Conservation (phyloP, 2,797 vertebrate species). For the Passerculus sandwichensis region DNA sequence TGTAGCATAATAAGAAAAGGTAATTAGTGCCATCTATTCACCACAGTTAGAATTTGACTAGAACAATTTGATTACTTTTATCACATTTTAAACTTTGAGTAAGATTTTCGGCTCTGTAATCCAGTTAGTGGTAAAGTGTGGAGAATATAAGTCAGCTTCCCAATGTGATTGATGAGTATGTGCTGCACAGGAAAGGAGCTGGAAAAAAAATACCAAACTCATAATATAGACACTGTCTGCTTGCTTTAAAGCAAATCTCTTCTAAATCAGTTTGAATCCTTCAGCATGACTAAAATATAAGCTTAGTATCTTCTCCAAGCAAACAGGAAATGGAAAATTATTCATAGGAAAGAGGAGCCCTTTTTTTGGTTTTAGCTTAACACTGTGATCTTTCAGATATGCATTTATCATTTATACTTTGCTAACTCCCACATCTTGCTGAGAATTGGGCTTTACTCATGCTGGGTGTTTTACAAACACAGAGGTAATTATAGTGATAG, state of each 20-base stretch:
- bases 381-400: neutral
- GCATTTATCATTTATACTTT: slow-evolving; percentile 42
- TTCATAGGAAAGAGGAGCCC: neutral
- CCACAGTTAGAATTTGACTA: slow-evolving; percentile 90
- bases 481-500: slow-evolving; percentile 8
- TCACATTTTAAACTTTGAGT: slow-evolving; percentile 97
- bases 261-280: slow-evolving; percentile 72
- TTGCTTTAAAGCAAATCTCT: slow-evolving; percentile 82
- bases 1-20: slow-evolving; percentile 91
- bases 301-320: neutral
- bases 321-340: slow-evolving; percentile 41
- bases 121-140: slow-evolving; percentile 85
- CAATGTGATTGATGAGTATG: slow-evolving; percentile 91
- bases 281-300: slow-evolving; percentile 55
- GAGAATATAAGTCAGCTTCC: slow-evolving; percentile 86
- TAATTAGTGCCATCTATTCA: slow-evolving; percentile 99
- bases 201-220: slow-evolving; percentile 79
- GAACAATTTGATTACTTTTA: slow-evolving; percentile 94
- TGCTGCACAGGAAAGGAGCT: slow-evolving; percentile 79
- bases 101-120: slow-evolving; percentile 91
- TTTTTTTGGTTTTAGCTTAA: neutral
- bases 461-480: neutral
- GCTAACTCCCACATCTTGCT: neutral
- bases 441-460: neutral
- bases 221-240: slow-evolving; percentile 80